phyloP scores from a whole-genome alignment of 2,113 vertebrate genomes.

The Dasyurus viverrinus region DNA sequence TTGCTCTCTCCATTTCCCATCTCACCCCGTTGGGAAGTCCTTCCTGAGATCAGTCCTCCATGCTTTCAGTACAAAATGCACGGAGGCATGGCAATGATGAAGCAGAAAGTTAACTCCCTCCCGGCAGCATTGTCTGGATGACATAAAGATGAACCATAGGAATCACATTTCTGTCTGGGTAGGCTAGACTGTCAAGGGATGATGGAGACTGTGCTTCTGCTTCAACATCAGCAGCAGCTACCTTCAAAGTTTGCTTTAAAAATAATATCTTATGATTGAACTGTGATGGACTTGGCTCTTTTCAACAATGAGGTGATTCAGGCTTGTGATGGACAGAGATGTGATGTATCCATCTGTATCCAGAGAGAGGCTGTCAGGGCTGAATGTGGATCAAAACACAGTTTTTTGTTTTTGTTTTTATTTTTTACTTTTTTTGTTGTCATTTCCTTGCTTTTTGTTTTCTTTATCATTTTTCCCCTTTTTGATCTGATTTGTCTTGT shows the following conservation, averaged over 20 bases:
- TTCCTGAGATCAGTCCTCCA: not conserved
- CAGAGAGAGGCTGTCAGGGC: too few species aligned
- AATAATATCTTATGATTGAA: not conserved
- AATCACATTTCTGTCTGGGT: not conserved
- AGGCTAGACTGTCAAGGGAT: not conserved
- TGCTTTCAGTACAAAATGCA: constrained; percentile 43
- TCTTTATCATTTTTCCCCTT: too few species aligned
- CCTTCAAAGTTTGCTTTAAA: not conserved
- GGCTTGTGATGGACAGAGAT: too few species aligned
- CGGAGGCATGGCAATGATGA: not conserved
- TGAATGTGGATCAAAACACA: too few species aligned
- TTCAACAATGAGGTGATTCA: too few species aligned
- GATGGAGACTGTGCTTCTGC: not conserved
- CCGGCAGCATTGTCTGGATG: not conserved
- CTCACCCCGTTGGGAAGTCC: constrained; percentile 31
- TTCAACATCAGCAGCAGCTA: not conserved
- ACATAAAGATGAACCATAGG: not conserved
- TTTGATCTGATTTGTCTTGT: too few species aligned
- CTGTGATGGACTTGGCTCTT: too few species aligned
- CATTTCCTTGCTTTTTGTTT: too few species aligned
- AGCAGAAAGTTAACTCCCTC: constrained; percentile 10
- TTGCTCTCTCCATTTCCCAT: not conserved
- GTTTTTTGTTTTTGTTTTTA: too few species aligned
- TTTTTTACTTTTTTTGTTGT: too few species aligned
- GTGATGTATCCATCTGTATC: too few species aligned